These are phyloP conservation scores for Gymnoscopelus microlampas DNA, from an alignment of 2,797 vertebrate species.

Conservation along the genomic window DNA sequence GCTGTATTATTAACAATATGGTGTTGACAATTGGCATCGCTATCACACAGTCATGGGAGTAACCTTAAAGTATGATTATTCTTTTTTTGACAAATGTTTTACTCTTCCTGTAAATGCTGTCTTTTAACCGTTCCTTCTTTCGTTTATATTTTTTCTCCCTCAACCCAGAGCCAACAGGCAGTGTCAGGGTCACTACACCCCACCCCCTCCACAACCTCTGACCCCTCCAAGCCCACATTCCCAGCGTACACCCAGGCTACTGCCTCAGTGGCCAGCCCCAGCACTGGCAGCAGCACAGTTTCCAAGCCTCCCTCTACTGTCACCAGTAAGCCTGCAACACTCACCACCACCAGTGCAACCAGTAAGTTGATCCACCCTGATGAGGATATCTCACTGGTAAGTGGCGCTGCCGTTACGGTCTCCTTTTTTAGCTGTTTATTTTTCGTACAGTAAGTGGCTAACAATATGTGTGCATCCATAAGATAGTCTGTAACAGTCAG, in stretches of 20 bases:
- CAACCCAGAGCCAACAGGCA: conserved; percentile 86
- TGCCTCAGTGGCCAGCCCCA: conserved; percentile 64
- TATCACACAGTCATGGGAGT: not conserved
- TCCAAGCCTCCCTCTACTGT: conserved; percentile 91
- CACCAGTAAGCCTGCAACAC: conserved; percentile 92
- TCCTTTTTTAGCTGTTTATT: conserved; percentile 34
- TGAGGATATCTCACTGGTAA: conserved; percentile 96
- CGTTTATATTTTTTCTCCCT: conserved; percentile 22
- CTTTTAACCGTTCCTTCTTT: not conserved
- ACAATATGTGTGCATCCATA: not conserved
- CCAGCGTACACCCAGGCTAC: conserved; percentile 92
- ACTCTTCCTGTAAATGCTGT: not conserved
- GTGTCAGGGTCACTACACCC: conserved; percentile 88
- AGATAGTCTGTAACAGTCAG: too few species aligned
- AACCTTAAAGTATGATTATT: conserved; percentile 32
- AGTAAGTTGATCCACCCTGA: conserved; percentile 98
- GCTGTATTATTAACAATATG: not conserved
- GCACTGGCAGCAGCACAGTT: conserved; percentile 86
- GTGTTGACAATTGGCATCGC: not conserved
- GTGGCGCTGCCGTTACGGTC: conserved; percentile 66
- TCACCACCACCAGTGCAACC: conserved; percentile 92
- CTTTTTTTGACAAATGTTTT: not conserved
- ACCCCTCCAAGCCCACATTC: conserved; percentile 92
- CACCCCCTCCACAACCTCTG: conserved; percentile 84
- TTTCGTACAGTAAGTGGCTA: conserved; percentile 63